Evolutionary conservation across 2,113 vertebrate species (phyloP).

Genomic region (Willisornis vidua): DNA sequence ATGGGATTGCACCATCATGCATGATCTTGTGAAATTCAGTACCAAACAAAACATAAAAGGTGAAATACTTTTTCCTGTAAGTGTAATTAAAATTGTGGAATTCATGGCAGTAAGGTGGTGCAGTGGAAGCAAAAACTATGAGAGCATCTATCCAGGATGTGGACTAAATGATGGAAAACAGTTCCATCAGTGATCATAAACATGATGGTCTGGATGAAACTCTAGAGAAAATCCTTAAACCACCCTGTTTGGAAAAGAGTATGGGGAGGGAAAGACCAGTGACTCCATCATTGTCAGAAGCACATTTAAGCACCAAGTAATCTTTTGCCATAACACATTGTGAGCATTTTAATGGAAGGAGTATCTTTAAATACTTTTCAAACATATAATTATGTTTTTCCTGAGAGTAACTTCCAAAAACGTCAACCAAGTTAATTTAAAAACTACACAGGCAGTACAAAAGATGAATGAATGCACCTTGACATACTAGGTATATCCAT

Average conservation of each 20-base stretch:
- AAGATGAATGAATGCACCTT: not conserved
- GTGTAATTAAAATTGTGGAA: not conserved
- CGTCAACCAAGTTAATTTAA: not conserved
- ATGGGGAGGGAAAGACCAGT: not conserved
- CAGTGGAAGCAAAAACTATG: not conserved
- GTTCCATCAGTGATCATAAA: not conserved
- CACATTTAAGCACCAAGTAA: not conserved
- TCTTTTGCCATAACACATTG: not conserved
- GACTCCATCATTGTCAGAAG: not conserved
- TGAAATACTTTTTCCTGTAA: not conserved
- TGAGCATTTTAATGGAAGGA: not conserved
- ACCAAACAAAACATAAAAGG: not conserved
- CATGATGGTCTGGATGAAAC: not conserved
- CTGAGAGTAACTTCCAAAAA: not conserved
- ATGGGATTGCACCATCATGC: not conserved
- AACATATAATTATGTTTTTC: not conserved
- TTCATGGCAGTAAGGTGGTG: not conserved
- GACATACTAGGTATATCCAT: not conserved
- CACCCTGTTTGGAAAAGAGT: not conserved
- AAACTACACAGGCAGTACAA: not conserved
- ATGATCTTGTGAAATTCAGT: not conserved
- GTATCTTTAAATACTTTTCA: not conserved
- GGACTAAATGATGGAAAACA: not conserved
- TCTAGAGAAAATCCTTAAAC: not conserved
- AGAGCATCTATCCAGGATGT: not conserved